phyloP scores from a whole-genome alignment of 2,113 vertebrate species.

The Odocoileus hemionus region DNA sequence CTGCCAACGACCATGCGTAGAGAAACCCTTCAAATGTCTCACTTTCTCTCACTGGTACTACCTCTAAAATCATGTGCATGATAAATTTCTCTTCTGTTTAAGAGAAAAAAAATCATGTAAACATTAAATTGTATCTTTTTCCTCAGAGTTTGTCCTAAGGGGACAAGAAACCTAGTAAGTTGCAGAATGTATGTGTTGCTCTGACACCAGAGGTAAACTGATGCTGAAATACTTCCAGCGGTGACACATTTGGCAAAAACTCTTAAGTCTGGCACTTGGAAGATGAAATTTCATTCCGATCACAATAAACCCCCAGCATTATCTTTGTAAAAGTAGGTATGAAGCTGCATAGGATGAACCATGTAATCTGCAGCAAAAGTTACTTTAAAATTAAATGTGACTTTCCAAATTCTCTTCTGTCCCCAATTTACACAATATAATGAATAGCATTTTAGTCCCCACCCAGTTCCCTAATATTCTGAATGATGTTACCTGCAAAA shows the following conservation, averaged over 20 bases:
- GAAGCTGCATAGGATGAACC: neutral
- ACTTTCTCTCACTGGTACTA: neutral
- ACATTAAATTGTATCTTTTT: neutral
- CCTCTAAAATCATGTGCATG: neutral
- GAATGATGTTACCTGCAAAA: too few relatives aligned
- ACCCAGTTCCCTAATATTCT: neutral
- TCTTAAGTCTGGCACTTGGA: neutral
- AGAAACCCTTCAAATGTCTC: neutral
- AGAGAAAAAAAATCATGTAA: neutral
- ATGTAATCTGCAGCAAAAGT: neutral
- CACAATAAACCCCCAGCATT: neutral
- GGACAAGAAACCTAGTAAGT: neutral
- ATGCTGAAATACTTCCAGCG: accelerated
- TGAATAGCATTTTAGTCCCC: neutral
- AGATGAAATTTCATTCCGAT: neutral
- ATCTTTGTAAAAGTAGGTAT: neutral
- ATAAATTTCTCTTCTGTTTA: neutral
- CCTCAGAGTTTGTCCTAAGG: neutral
- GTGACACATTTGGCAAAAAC: accelerated
- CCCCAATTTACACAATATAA: too few relatives aligned
- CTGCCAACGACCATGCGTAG: accelerated
- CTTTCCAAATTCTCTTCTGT: neutral
- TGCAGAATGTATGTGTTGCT: neutral
- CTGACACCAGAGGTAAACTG: neutral
- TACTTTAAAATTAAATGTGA: neutral